A percentile compares a stretch with the other conserved stretches of the same genome.
These are phyloP conservation scores for Crotalus helleri DNA, from an alignment of 2,113 vertebrate genomes.

Conservation along the genomic window DNA sequence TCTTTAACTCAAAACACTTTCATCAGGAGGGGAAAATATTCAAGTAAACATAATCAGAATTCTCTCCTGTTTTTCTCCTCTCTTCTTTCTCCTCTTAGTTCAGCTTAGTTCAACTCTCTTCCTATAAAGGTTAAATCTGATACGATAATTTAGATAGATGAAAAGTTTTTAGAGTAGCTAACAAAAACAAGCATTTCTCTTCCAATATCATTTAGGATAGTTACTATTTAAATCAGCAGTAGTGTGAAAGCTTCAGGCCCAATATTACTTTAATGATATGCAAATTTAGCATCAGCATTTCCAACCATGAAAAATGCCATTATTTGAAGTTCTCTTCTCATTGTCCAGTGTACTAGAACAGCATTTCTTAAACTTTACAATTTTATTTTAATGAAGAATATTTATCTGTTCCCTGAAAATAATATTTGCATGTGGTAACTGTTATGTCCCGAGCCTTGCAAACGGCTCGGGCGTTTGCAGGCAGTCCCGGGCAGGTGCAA, in stretches of 20 bases:
- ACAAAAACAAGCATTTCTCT: background rate
- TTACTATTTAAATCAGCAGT: slow-evolving; percentile 20
- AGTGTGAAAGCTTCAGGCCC: slow-evolving; percentile 35
- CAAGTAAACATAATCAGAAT: background rate
- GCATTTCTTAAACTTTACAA: background rate
- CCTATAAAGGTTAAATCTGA: background rate
- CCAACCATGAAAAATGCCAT: slow-evolving; percentile 23
- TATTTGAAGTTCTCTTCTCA: background rate
- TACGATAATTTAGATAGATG: background rate
- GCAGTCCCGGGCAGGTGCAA: no score
- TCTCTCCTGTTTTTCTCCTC: background rate
- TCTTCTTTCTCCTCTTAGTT: background rate
- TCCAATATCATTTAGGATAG: slow-evolving; percentile 21
- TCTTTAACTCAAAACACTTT: slow-evolving; percentile 19
- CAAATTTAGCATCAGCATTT: slow-evolving; percentile 44
- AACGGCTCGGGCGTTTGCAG: no score
- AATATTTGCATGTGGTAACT: background rate
- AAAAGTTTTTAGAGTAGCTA: no score
- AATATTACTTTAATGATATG: slow-evolving; percentile 40
- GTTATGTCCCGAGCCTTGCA: no score
- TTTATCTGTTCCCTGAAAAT: background rate
- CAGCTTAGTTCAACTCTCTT: background rate
- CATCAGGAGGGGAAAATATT: background rate
- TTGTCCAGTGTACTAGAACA: accelerated
- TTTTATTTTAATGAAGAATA: background rate